Conservation (phyloP, 2,113 vertebrate species). For the Ictidomys tridecemlineatus region DNA sequence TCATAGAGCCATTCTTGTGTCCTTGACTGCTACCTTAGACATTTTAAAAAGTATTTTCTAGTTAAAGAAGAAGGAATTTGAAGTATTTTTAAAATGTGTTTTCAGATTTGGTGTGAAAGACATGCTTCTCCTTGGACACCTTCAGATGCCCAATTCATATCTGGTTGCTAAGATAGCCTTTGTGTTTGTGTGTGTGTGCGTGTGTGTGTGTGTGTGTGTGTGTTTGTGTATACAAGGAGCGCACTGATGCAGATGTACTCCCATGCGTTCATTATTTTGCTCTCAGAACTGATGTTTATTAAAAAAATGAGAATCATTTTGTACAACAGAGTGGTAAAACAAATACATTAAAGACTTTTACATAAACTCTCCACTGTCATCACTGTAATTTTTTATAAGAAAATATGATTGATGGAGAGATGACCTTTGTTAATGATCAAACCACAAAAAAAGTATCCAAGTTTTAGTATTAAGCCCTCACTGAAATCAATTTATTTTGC, state of each 20-base stretch:
- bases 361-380: neutral
- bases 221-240: rapidly evolving
- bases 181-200: neutral
- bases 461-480: conserved; percentile 58
- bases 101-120: conserved; percentile 39
- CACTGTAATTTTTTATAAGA: neutral
- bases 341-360: neutral
- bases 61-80: neutral
- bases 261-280: neutral
- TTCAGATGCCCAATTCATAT: conserved; percentile 18
- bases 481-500: neutral
- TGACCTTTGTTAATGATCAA: conserved; percentile 25
- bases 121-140: neutral
- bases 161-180: neutral
- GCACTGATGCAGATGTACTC: neutral
- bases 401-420: neutral
- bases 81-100: neutral
- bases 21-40: neutral
- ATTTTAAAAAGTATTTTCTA: neutral
- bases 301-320: conserved; percentile 16
- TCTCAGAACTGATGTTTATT: neutral
- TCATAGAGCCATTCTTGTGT: neutral
- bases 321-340: neutral
- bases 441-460: neutral
- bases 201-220: neutral